phyloP scores from a whole-genome alignment of 2,797 vertebrate species.

The Erithacus rubecula region DNA sequence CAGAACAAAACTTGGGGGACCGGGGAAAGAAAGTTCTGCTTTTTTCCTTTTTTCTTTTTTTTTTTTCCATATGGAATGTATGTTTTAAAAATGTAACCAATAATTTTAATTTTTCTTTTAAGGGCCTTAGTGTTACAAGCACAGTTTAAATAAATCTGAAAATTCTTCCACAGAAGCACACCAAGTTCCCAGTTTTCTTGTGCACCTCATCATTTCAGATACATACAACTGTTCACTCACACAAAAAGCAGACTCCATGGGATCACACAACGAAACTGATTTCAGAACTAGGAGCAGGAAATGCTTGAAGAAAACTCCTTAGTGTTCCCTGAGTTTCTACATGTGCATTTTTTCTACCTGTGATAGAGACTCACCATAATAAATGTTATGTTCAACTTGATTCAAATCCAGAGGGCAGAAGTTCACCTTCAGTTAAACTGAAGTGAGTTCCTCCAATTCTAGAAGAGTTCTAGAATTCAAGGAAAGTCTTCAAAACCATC shows the following conservation, averaged over 20 bases:
- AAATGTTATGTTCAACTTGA: not conserved
- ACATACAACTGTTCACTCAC: not conserved
- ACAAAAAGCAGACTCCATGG: not conserved
- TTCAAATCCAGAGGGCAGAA: not conserved
- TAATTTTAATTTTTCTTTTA: not conserved
- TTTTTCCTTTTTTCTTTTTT: no score
- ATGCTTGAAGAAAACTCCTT: not conserved
- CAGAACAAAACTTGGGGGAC: not conserved
- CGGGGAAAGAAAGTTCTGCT: not conserved
- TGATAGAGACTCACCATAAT: not conserved
- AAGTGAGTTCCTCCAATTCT: not conserved
- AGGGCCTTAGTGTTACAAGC: not conserved
- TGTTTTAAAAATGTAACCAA: not conserved
- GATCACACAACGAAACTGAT: not conserved
- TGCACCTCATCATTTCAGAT: not conserved
- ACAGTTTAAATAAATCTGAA: constrained; percentile 28
- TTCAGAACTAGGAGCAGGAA: not conserved
- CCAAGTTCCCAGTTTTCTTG: not conserved
- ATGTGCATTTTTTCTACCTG: not conserved
- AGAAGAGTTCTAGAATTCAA: not conserved
- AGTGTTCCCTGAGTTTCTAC: not conserved
- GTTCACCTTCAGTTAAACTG: not conserved
- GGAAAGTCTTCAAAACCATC: not conserved
- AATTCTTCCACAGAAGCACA: not conserved
- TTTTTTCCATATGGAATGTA: not conserved